Evolutionary conservation across 2,888 invertebrate species (phyloP).

Genomic region (Drosophila affinis): DNA sequence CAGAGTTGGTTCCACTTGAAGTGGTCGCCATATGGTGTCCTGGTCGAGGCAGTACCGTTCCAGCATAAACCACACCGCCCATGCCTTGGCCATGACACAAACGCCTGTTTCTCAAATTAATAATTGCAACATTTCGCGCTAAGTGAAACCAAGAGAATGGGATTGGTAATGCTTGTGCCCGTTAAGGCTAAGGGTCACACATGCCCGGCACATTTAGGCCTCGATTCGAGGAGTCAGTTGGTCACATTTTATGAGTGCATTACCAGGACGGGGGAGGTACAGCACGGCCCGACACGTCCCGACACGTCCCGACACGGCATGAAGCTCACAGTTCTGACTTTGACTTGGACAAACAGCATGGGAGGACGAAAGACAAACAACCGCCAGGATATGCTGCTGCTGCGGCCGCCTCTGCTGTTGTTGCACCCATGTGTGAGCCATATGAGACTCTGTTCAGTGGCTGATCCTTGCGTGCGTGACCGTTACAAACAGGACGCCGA

Average conservation of each 20-base stretch:
- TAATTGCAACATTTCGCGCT: conserved; percentile 71
- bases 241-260: conserved; percentile 49
- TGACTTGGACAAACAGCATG: conserved; percentile 21
- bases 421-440: conserved; percentile 60
- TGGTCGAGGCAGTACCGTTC: not conserved
- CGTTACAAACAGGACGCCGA: conserved; percentile 60
- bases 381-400: not conserved
- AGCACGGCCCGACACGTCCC: conserved; percentile 6
- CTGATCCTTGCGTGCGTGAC: conserved; percentile 69
- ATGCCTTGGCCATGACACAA: conserved; percentile 27
- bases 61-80: conserved; percentile 11
- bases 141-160: conserved; percentile 43
- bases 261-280: conserved; percentile 45
- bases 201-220: conserved; percentile 59
- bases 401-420: not conserved
- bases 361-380: conserved; percentile 45
- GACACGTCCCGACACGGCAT: conserved; percentile 43
- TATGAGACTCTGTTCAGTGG: conserved; percentile 41
- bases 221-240: conserved; percentile 58
- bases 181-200: conserved; percentile 39
- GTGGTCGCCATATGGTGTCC: conserved; percentile 56
- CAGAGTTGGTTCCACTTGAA: conserved; percentile 38
- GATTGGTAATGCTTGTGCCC: conserved; percentile 7
- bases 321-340: conserved; percentile 54
- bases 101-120: conserved; percentile 66